phyloP scores from a whole-genome alignment of 2,113 vertebrate genomes.

The Connochaetes taurinus region DNA sequence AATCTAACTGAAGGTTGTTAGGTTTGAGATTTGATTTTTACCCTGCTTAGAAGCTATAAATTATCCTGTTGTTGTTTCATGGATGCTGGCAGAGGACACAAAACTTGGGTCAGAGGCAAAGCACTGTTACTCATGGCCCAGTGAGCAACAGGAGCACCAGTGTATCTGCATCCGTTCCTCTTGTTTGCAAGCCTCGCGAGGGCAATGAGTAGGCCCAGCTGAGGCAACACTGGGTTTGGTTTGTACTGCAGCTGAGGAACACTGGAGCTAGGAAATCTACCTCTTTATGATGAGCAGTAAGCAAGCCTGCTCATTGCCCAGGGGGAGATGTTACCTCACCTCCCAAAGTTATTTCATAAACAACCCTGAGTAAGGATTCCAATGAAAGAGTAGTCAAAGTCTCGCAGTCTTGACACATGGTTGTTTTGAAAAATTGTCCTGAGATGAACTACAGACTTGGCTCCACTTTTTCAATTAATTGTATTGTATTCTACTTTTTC shows the following conservation, averaged over 20 bases:
- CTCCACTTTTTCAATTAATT: background rate
- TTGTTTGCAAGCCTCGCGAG: background rate
- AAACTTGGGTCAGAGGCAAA: background rate
- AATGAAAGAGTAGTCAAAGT: background rate
- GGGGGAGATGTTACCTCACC: background rate
- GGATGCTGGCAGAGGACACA: background rate
- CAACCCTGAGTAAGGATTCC: background rate
- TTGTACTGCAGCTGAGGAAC: background rate
- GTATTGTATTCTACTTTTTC: background rate
- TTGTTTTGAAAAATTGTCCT: background rate
- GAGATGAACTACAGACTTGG: background rate
- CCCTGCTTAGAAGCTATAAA: background rate
- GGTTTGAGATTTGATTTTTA: background rate
- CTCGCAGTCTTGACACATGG: background rate
- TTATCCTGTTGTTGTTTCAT: background rate
- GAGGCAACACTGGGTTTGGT: background rate
- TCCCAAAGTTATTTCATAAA: background rate
- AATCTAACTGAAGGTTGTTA: background rate
- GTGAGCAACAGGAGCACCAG: background rate
- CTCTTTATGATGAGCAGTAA: background rate
- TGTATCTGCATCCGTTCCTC: background rate
- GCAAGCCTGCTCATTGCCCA: background rate
- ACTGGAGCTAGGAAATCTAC: background rate
- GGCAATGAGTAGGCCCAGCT: background rate
- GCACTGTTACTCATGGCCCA: background rate